phyloP scores from a whole-genome alignment of 2,888 invertebrate species.

The Polymixis flavicincta region DNA sequence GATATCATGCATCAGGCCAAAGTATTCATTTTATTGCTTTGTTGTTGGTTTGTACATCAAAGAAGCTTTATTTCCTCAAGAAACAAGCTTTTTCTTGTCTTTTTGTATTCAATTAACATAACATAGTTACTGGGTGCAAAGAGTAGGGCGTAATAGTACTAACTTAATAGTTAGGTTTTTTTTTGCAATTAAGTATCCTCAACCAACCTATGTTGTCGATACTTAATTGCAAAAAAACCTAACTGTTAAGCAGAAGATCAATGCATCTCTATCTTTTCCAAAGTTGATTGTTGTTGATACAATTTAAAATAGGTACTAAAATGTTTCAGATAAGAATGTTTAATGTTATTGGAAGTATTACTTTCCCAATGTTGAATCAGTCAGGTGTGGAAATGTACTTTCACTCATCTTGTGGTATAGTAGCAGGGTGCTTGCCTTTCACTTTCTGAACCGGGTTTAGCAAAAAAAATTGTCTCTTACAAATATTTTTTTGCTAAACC shows the following conservation, averaged over 20 bases:
- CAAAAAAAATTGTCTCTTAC: too few relatives aligned
- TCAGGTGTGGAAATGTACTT: constrained; percentile 28
- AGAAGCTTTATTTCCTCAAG: not conserved
- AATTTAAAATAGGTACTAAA: not conserved
- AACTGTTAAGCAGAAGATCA: not conserved
- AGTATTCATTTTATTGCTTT: constrained; percentile 4
- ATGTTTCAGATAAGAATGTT: not conserved
- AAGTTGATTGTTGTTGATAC: not conserved
- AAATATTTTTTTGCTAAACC: constrained; percentile 4
- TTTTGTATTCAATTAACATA: not conserved
- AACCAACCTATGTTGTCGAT: too few relatives aligned
- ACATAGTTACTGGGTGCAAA: too few relatives aligned
- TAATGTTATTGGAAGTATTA: not conserved
- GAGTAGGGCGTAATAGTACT: not conserved
- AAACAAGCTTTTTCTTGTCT: not conserved
- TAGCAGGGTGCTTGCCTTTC: constrained; percentile 9
- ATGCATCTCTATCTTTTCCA: not conserved
- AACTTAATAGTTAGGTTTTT: too few relatives aligned
- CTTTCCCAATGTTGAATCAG: constrained; percentile 9
- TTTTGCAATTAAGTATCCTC: too few relatives aligned
- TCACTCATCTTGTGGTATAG: not conserved
- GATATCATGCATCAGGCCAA: not conserved
- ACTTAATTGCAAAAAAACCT: not conserved
- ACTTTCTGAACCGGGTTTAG: too few relatives aligned
- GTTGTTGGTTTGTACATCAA: not conserved